phyloP scores from a whole-genome alignment of 2,797 vertebrate genomes.

The Poeciliopsis turneri region DNA sequence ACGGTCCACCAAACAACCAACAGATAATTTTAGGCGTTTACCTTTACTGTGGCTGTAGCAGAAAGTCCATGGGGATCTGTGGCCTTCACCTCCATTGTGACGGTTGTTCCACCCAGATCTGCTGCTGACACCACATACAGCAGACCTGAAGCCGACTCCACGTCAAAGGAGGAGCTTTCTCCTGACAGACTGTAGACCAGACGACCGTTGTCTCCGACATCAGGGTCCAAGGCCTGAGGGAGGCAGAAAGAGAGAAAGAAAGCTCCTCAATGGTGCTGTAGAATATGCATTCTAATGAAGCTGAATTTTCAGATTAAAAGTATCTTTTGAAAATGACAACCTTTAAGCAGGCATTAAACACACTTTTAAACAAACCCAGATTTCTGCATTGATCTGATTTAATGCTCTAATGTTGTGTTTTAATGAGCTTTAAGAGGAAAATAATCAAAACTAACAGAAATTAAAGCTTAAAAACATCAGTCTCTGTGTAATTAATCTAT shows the following conservation, averaged over 20 bases:
- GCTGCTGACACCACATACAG: constrained; percentile 75
- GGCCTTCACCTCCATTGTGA: constrained; percentile 64
- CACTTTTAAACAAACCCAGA: background rate
- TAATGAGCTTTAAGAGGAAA: no score
- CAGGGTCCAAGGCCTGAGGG: constrained; percentile 81
- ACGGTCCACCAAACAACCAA: background rate
- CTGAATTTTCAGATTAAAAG: background rate
- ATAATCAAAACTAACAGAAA: no score
- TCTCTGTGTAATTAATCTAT: no score
- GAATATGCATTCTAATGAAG: background rate
- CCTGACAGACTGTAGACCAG: constrained; percentile 77
- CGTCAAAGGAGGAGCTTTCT: constrained; percentile 55
- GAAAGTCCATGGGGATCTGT: constrained; percentile 67
- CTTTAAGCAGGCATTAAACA: background rate
- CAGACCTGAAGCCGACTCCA: constrained; percentile 76
- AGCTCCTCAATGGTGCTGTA: background rate
- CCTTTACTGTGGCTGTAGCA: constrained; percentile 62
- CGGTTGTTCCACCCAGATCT: constrained; percentile 39
- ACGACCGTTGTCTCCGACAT: constrained; percentile 56
- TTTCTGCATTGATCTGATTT: background rate
- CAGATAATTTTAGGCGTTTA: constrained; percentile 54
- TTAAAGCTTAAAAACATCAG: no score
- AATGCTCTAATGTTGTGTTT: no score
- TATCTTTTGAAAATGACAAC: background rate
- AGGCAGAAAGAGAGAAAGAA: background rate